A percentile compares a stretch with the other conserved stretches of the same genome.
phyloP scores from a whole-genome alignment of 2,888 invertebrate species.

The Sphaerophoria taeniata region DNA sequence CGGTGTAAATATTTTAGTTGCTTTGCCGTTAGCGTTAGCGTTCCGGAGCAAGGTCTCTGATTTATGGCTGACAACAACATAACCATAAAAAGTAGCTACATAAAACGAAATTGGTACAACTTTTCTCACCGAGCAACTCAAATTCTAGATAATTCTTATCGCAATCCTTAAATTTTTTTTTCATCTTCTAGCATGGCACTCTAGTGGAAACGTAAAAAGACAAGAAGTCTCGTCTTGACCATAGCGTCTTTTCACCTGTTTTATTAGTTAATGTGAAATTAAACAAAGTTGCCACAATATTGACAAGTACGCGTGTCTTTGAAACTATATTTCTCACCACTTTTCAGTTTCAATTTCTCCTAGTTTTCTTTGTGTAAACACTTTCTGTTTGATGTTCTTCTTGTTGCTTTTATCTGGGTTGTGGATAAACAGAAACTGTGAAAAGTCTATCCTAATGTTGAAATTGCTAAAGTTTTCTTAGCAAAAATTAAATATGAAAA shows the following conservation, averaged over 20 bases:
- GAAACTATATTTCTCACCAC: no score
- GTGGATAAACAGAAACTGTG: constrained; percentile 8
- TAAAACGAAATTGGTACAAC: background rate
- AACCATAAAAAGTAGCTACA: constrained; percentile 52
- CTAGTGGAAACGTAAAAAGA: no score
- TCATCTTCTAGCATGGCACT: no score
- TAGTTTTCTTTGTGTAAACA: no score
- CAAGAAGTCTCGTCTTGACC: no score
- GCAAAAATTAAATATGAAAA: constrained; percentile 26
- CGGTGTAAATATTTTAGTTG: constrained; percentile 41
- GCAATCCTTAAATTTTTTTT: background rate
- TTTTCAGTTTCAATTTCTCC: background rate
- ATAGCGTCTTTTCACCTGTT: background rate
- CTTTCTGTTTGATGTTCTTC: background rate
- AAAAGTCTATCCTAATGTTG: background rate
- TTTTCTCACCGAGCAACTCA: no score
- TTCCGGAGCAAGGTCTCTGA: constrained; percentile 52
- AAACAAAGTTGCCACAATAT: no score
- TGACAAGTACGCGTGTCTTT: background rate
- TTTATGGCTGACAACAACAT: constrained; percentile 69
- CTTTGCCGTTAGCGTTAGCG: constrained; percentile 10
- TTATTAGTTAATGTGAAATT: no score
- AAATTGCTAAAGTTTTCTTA: constrained; percentile 9
- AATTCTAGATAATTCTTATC: no score
- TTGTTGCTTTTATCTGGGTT: constrained; percentile 1